Conservation (phyloP, 1,140 invertebrate genomes). For the Zaprionus inermis region DNA sequence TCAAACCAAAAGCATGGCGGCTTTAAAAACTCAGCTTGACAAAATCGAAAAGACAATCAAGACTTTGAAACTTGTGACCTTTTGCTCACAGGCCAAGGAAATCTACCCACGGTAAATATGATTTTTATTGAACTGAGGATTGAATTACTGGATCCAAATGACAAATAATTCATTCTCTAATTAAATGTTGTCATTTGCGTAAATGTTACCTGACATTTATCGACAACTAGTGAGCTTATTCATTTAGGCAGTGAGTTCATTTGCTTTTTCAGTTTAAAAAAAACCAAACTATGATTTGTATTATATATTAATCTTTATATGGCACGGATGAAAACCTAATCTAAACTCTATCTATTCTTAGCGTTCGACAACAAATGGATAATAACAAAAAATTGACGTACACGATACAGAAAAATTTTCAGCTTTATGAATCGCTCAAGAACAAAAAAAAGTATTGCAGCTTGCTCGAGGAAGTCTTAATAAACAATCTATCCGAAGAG, state of each 20-base stretch:
- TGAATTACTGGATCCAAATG: neutral
- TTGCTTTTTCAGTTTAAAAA: too few relatives aligned
- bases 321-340: neutral
- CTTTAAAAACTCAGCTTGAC: constrained; percentile 62
- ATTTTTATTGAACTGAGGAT: neutral
- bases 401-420: constrained; percentile 45
- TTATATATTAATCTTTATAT: too few relatives aligned
- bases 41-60: constrained; percentile 70
- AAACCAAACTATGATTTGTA: too few relatives aligned
- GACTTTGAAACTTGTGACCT: constrained; percentile 71
- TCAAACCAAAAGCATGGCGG: constrained; percentile 72
- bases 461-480: constrained; percentile 53
- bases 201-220: neutral
- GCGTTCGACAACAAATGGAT: constrained; percentile 67
- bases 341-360: constrained; percentile 13
- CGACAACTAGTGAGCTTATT: neutral
- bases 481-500: constrained; percentile 72
- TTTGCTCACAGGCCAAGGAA: constrained; percentile 73
- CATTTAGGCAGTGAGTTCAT: too few relatives aligned
- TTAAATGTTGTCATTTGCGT: neutral
- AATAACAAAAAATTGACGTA: constrained; percentile 65
- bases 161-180: neutral
- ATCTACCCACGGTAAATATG: constrained; percentile 44
- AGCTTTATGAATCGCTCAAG: constrained; percentile 52
- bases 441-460: constrained; percentile 60